Conservation (phyloP, 2,113 vertebrate species). For the Chamaea fasciata region DNA sequence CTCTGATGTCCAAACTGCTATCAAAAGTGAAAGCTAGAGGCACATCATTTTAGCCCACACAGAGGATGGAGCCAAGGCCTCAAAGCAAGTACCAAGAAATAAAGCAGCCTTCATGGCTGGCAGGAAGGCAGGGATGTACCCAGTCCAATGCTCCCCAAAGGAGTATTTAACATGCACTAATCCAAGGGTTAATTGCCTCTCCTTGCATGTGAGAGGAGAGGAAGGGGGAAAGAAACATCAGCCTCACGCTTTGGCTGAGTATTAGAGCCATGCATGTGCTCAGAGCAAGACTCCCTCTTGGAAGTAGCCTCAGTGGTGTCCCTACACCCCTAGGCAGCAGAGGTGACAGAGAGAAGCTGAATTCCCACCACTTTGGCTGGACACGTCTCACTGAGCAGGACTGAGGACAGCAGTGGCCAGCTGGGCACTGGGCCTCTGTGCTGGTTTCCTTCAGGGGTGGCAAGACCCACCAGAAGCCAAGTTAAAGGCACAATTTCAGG, state of each 20-base stretch:
- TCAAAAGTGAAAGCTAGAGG: neutral
- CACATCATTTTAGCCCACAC: accelerated
- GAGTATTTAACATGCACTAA: neutral
- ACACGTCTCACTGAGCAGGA: accelerated
- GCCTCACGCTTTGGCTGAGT: neutral
- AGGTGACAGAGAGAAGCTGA: neutral
- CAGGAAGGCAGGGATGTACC: neutral
- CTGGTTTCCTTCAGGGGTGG: neutral
- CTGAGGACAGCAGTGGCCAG: neutral
- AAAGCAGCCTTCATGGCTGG: neutral
- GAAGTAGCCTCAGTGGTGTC: neutral
- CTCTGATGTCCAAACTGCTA: neutral
- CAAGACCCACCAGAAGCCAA: neutral
- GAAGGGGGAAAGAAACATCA: neutral
- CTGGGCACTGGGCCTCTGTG: accelerated
- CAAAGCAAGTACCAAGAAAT: neutral
- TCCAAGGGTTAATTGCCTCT: neutral
- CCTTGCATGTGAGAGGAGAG: neutral
- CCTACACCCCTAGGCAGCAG: accelerated
- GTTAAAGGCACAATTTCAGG: neutral
- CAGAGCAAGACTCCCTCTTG: neutral
- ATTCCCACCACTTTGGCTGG: neutral
- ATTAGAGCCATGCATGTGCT: neutral
- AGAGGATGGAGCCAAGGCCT: neutral
- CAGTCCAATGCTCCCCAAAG: neutral